Evolutionary conservation across 2,888 invertebrate genomes (phyloP), one percentile per base, ranked within the genome.

Genomic region (Polydrusus pterygomalis): DNA sequence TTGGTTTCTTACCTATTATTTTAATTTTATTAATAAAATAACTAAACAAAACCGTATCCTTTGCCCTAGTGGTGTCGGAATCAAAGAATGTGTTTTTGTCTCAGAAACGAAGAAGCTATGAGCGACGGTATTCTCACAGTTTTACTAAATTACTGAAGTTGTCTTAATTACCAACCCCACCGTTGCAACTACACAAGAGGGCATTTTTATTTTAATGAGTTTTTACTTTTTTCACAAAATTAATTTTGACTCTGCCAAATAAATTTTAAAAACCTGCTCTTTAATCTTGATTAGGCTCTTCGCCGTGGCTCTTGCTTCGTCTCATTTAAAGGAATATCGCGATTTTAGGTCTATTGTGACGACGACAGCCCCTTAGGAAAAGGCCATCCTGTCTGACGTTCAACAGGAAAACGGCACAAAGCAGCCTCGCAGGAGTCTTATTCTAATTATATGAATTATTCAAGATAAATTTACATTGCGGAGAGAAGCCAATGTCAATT

Each of bases 401-500:
- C 69, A 69, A 62, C 74, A 63, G 74, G 73, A 68, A 60, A 58
- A n/a, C 30, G 67, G 62, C 62, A 60, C 65, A 63, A 62, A 45
- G 67, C 65, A 49, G 75, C 63, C 73, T 69, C 74, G 74, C 65
- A 64, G 58, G 74, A 77, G 77, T 71, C 68, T 77, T 77, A 77
- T 77, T 77, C 74, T 77, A 77, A 77, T 77, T 77, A 77, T 77
- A 77, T 77, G 77, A 77, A 77, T 77, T 75, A 77, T 77, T 70
- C 77, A 77, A 74, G 77, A 77, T 77, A 71, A 75, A 77, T 77
- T 77, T 77, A 70, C 77, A 77, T 77, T 75, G 70, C 71, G 71
- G 58, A 60, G 70, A 74, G 65, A 62, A 69, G 70, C 69, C 71
- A 63, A 70, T 72, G 77, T 77, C 77, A 77, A 77, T 77, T 74